phyloP scores from a whole-genome alignment of 2,888 invertebrate genomes.

The Malthinus seriepunctatus region DNA sequence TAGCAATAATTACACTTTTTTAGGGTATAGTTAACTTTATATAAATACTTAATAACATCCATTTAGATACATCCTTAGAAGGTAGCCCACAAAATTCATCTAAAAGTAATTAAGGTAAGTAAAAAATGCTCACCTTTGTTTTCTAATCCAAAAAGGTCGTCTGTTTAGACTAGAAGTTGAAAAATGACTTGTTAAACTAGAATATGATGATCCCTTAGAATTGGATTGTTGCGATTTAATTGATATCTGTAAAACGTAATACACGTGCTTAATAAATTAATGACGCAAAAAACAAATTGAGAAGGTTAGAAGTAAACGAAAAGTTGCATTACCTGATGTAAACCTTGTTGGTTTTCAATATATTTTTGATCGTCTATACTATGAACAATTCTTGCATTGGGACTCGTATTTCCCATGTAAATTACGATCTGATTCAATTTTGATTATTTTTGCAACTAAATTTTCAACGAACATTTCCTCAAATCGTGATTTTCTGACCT shows the following conservation, averaged over 20 bases:
- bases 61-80: too few species aligned
- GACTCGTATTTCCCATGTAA: conserved; percentile 53
- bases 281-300: conserved; percentile 48
- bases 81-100: background rate
- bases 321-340: conserved; percentile 44
- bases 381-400: conserved; percentile 40
- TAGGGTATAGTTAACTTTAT: too few species aligned
- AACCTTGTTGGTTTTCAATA: conserved; percentile 43
- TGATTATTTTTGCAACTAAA: conserved; percentile 12
- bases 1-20: too few species aligned
- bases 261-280: conserved; percentile 34
- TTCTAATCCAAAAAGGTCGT: conserved; percentile 68
- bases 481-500: conserved; percentile 40
- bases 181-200: conserved; percentile 63
- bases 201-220: conserved; percentile 64
- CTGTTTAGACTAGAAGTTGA: conserved; percentile 64
- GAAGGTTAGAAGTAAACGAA: conserved; percentile 39
- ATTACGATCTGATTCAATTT: conserved; percentile 26
- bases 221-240: conserved; percentile 59
- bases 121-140: conserved; percentile 58
- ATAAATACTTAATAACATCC: too few species aligned
- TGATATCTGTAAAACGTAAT: conserved; percentile 54
- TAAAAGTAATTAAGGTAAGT: background rate
- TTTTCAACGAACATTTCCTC: conserved; percentile 22
- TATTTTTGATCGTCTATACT: conserved; percentile 45